Evolutionary conservation across 1,140 invertebrate genomes (phyloP), one percentile per base, ranked within the genome.

Genomic region (Aphelenchoides fujianensis): DNA sequence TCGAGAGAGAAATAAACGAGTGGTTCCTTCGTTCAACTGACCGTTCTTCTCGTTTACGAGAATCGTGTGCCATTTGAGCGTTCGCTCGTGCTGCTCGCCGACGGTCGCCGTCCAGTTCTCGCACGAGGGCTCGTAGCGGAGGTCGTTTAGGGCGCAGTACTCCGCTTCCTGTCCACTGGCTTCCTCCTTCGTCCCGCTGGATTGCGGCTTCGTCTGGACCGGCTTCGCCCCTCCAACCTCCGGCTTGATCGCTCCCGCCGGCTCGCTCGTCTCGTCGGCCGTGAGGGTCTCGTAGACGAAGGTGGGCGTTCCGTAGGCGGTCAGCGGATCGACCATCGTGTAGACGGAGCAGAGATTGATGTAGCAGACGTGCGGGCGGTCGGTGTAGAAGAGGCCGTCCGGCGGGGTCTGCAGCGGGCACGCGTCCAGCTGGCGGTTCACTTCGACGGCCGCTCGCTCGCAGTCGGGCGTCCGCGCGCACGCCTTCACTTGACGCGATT

Each of bases 341-440:
- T 37, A n/a, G 28, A 74, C 37, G 9, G 48, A 57, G 28, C 72
- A 74, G 16, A 69, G 16, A 36, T 74, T 75, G 23, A 74, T 74
- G 19, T 53, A 35, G 23, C 72, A 74, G 31, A 67, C 32, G 36
- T 74, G 35, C 7, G 19, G 61, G 0, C 36, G 36, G 2, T 70
- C 68, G 0, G 74, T 62, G 16, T 78, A 77, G 34, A 74, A 77
- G n/a, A 71, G 16, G 5, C 70, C 53, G 16, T 30, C 23, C n/a
- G 74, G 54, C 1, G 35, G 32, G 12, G 48, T 31, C 16, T 69
- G 73, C 7, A 70, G 31, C 9, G 27, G 27, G 37, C 73, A 74
- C 16, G 12, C 23, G 28, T 75, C 74, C 23, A 74, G 35, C 3
- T 9, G 3, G 3, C 31, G 28, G 57, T 74, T 74, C 32, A 52